Conservation (phyloP, 2,113 vertebrate genomes). For the Ictidomys tridecemlineatus region DNA sequence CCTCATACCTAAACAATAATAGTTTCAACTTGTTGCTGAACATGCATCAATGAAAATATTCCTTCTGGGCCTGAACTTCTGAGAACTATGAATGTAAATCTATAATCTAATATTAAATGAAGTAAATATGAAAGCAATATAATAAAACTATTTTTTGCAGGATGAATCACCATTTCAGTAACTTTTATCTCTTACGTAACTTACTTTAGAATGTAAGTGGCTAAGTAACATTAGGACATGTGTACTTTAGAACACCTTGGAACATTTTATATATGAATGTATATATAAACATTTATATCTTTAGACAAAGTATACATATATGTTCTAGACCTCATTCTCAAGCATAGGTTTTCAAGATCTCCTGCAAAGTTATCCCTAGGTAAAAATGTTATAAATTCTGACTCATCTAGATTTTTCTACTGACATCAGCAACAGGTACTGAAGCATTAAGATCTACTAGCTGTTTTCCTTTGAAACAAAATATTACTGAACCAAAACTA, state of each 20-base stretch:
- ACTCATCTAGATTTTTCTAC: background rate
- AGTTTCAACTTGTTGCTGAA: slow-evolving; percentile 34
- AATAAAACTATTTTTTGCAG: slow-evolving; percentile 17
- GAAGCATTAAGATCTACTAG: background rate
- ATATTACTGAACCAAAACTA: background rate
- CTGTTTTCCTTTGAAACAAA: background rate
- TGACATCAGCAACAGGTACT: background rate
- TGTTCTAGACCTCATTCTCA: background rate
- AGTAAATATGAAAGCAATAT: slow-evolving; percentile 34
- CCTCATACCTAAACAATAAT: background rate
- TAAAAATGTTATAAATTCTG: background rate
- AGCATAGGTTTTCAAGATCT: background rate
- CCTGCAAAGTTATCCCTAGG: background rate
- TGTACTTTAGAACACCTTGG: background rate
- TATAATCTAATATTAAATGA: slow-evolving; percentile 16
- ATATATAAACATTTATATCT: background rate
- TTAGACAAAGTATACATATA: background rate
- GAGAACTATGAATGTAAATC: background rate
- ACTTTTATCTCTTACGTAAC: background rate
- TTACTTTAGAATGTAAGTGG: background rate
- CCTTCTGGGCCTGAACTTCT: background rate
- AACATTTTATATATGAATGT: background rate
- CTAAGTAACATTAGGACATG: background rate
- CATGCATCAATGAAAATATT: slow-evolving; percentile 26
- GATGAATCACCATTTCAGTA: background rate